Evolutionary conservation across 2,113 vertebrate species (phyloP), one percentile per base, ranked within the genome.

Genomic region (Antennarius striatus): DNA sequence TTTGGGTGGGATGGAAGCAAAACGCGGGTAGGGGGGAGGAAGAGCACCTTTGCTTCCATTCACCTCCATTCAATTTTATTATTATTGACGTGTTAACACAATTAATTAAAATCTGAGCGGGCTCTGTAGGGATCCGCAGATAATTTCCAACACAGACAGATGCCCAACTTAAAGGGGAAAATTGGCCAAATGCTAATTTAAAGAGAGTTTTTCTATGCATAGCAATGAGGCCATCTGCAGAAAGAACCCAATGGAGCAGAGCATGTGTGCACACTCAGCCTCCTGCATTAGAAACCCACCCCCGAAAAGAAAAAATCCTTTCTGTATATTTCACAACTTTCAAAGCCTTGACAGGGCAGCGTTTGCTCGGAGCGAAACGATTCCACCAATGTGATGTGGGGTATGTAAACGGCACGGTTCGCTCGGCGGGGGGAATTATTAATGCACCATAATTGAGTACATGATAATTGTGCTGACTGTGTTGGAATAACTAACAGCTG

Each of bases 141-240:
- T 92, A 81, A 89, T 90, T 91, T 90, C 86, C 66, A 86, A 88
- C 86, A 81, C 81, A 86, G 91, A 91, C 92, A 92, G 89, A 92
- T 90, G 90, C 91, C 89, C 55, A 77, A 91, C 82, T 89, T 92
- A 87, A 89, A 91, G 71, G 29, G 68, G 78, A 86, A 89, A 91
- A 91, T 90, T 88, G 85, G 88, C 85, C 83, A 70, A 81, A 91
- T 93, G 90, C 83, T 87, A 90, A 91, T 87, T 80, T 89, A 87
- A 89, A 81, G 82, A 16, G 45, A 83, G 91, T 87, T 92, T 91
- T 88, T 92, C 81, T 84, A 84, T 91, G 89, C 86, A 92, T 91
- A 91, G 81, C 80, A 91, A 93, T 92, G 82, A 91, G 89, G 73
- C 74, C 84, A 90, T 87, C 85, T 90, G 84, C 79, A 86, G 68